Evolutionary conservation across 2,113 vertebrate species (phyloP), one percentile per base, ranked within the genome.

Genomic region (Gila orcuttii): DNA sequence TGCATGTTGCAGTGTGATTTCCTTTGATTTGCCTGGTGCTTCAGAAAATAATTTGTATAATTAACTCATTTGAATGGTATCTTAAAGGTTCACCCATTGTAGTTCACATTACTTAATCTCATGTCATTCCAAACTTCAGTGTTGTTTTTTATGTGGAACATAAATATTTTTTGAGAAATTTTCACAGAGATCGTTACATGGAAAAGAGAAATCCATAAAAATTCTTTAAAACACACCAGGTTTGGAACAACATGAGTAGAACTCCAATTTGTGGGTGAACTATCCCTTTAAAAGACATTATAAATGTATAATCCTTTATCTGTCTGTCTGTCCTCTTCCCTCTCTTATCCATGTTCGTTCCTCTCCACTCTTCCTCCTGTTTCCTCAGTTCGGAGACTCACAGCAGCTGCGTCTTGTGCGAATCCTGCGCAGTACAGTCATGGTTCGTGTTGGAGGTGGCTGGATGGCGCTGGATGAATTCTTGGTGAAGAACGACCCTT

Each of bases 381-480:
- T 36, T 19, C 33, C 10, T 0, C 95, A 99, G 98, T 99, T 99
- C 0, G 98, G 98, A 0, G 98, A 99, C 90, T 99, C 98, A 15
- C 98, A 99, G 96, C 98, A 99, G 96, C 94, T 99, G 92, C 98
- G 98, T 87, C 95, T 99, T 94, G 98, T 99, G 82, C 95, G 98
- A 74, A 99, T 99, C 86, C 92, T 99, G 92, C 96, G 98, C 86
- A 99, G 98, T 92, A 99, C 98, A 0, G 98, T 99, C 87, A 99
- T 99, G 98, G 98, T 99, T 69, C 95, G 98, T 0, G 98, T 99
- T 1, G 98, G 98, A 0, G 98, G 98, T 17, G 98, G 98, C 0
- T 99, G 98, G 98, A 99, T 99, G 98, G 98, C 98, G 52, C 95
- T 99, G 90, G 98, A 99, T 50, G 98, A 99, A 83, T 99, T 99